phyloP scores from a whole-genome alignment of 2,888 invertebrate genomes.

The Rhingia rostrata region DNA sequence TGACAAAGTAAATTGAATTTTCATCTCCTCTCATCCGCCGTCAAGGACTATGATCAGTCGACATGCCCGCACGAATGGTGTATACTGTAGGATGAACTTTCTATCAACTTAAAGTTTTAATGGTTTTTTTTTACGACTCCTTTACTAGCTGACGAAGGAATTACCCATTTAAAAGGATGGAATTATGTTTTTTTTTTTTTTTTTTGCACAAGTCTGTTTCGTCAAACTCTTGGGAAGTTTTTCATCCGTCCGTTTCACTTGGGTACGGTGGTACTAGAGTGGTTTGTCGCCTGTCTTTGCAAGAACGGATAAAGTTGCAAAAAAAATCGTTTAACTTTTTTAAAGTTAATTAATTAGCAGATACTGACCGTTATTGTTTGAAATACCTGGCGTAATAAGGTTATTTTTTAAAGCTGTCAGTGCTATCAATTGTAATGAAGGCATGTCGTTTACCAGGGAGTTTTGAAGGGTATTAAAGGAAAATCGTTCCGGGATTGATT shows the following conservation, averaged over 20 bases:
- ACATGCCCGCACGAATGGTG: slow-evolving; percentile 1
- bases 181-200: slow-evolving; percentile 20
- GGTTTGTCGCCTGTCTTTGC: slow-evolving; percentile 44
- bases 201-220: slow-evolving; percentile 43
- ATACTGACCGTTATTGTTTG: slow-evolving; percentile 52
- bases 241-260: neutral
- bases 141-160: slow-evolving; percentile 21
- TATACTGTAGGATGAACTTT: slow-evolving; percentile 57
- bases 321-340: slow-evolving; percentile 51
- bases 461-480: neutral
- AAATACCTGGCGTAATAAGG: slow-evolving; percentile 41
- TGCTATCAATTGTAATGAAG: slow-evolving; percentile 5
- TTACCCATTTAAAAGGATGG: slow-evolving; percentile 47
- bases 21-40: slow-evolving; percentile 32
- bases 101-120: slow-evolving; percentile 38
- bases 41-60: slow-evolving; percentile 12
- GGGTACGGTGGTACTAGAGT: slow-evolving; percentile 25
- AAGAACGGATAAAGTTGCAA: slow-evolving; percentile 19
- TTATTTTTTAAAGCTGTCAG: slow-evolving; percentile 46
- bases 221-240: slow-evolving; percentile 6
- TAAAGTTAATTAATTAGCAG: slow-evolving; percentile 70
- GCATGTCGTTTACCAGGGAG: neutral
- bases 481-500: too few species aligned
- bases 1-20: slow-evolving; percentile 68
- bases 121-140: slow-evolving; percentile 9